These are phyloP conservation scores for Lagopus muta DNA, from an alignment of 2,113 vertebrate species.

Conservation along the genomic window DNA sequence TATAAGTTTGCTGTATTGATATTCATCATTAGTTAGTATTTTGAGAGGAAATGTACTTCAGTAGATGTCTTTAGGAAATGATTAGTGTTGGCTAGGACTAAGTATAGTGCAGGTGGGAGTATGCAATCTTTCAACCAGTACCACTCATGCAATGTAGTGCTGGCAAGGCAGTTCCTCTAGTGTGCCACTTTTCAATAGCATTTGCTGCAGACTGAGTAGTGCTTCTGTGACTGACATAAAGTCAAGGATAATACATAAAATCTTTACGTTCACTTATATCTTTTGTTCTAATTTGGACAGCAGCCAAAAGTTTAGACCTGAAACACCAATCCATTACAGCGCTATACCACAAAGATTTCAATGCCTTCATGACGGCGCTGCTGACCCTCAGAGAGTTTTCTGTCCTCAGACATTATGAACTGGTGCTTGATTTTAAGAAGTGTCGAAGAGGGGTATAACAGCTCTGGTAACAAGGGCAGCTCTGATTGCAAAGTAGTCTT, in stretches of 20 bases:
- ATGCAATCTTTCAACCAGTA: neutral
- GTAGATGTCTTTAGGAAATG: constrained; percentile 9
- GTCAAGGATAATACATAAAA: neutral
- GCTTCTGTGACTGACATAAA: neutral
- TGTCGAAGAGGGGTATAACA: neutral
- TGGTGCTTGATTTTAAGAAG: neutral
- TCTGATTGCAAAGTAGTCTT: neutral
- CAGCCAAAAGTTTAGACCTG: neutral
- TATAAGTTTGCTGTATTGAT: constrained; percentile 10
- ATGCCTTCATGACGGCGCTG: neutral
- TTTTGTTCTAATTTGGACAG: neutral
- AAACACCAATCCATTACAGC: neutral
- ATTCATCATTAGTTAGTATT: constrained; percentile 26
- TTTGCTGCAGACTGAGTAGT: neutral
- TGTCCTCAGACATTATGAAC: neutral
- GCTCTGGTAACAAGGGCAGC: neutral
- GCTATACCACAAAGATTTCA: neutral
- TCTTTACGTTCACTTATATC: neutral
- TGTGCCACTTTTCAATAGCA: neutral
- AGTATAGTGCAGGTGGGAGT: constrained; percentile 8
- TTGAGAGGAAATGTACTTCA: constrained; percentile 27
- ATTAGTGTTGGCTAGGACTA: neutral
- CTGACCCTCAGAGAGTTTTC: neutral
- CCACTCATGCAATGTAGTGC: neutral
- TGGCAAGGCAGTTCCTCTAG: neutral